Evolutionary conservation across 2,113 vertebrate species (phyloP), one percentile per base, ranked within the genome.

Genomic region (Pavo muticus): DNA sequence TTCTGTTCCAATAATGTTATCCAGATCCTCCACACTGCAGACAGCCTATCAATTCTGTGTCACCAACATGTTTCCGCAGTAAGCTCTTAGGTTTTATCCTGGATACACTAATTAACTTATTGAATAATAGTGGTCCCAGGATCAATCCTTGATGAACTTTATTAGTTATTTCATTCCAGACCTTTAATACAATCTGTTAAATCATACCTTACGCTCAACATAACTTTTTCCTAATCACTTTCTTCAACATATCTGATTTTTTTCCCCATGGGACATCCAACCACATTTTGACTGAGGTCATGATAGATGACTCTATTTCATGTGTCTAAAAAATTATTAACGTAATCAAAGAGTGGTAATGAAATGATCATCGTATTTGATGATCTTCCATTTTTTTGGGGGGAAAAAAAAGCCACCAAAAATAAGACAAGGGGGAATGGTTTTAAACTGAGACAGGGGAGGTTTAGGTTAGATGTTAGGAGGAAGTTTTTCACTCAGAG

Each of bases 281-380:
- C 90, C 56, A 10, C 23, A 50, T 73, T 95, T 95, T 91, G 44
- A 61, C 39, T 95, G 54, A 88, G 65, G 63, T 61, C n/a, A 54
- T 88, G 60, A 89, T 75, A 69, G 84, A 94, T 87, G 1, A 47
- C 64, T 67, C 65, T 42, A 47, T 90, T 95, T 95, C 10, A 67
- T 88, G 80, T 91, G 54, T 54, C 71, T 77, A 14, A 81, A 77
- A 93, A 94, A 93, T 95, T 77, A 91, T 50, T 79, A 80, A 76
- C n/a, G 75, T 80, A 90, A 93, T 91, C 79, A 93, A 95, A 91
- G 45, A n/a, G 30, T 90, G 56, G 24, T 63, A 93, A 93, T 83
- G 42, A 93, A 91, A 80, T 75, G 79, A 76, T 88, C 45, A 73
- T 95, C 45, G 80, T 48, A 48, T 3, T 83, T 32, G 21, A 83